Base-by-base conservation (phyloP, 1,140 invertebrate genomes). In the Phenacoccus solenopsis region DNA sequence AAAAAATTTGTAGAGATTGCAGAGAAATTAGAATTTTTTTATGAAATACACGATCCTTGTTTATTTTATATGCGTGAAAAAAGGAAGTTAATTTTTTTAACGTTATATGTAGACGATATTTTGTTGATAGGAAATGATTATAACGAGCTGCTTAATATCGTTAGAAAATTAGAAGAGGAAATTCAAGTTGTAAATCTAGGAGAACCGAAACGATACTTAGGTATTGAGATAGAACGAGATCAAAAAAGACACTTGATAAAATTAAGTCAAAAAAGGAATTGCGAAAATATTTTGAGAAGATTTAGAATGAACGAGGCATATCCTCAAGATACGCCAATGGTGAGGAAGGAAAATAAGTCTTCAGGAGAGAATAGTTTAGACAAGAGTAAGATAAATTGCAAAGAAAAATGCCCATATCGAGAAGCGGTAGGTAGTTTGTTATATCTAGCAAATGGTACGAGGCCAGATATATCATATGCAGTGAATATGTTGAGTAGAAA, bases 381-480 rank as follows among this genome's bases (percentile, higher is more conserved):
- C 79, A 80, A 77, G 79, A 80, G 61, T 25, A 71, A 67, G 72
- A 72, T 16, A 64, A 24, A 64, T 64, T 25, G 12, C 22, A 64
- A 4, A 59, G 56, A 59, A 22, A 64, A 25, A 25, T 24, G 2
- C 7, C 74, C 73, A 25, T 78, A 77, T 67, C 74, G 74, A 49
- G 71, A 76, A 72, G 13, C 77, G 0, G 72, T 79, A 25, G 78
- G 77, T 20, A 73, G 72, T 21, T 69, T 81, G 12, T 69, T 79
- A 32, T 79, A 79, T 73, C 30, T 79, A 7, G 70, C 76, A 1
- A 64, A 76, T 49, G 72, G 69, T 12, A 78, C 78, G 4, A 72
- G 79, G 28, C 78, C 78, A 28, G 80, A 81, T 72, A 78, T 81
- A 7, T 69, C 74, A 5, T 79, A 75, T 74, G 71, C 77, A 0